These are phyloP conservation scores for Malthinus seriepunctatus DNA, from an alignment of 2,888 invertebrate species.

Conservation along the genomic window DNA sequence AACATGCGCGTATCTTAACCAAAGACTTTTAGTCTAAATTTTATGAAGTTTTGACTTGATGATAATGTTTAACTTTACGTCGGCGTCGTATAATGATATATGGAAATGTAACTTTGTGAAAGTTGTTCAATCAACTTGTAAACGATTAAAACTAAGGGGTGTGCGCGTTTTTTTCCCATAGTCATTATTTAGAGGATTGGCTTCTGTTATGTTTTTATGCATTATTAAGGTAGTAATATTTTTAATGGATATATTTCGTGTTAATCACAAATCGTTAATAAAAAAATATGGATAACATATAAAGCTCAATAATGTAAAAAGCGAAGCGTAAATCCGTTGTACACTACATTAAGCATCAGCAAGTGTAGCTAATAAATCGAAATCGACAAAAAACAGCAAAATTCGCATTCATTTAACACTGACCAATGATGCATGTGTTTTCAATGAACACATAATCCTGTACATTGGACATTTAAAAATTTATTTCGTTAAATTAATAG, in stretches of 20 bases:
- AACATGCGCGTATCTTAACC: background rate
- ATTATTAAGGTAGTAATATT: too few species aligned
- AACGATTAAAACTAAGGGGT: too few species aligned
- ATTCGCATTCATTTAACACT: slow-evolving; percentile 34
- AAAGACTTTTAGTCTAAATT: too few species aligned
- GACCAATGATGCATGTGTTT: slow-evolving; percentile 35
- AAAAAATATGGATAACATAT: slow-evolving; percentile 17
- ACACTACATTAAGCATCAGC: slow-evolving; percentile 37
- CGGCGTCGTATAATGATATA: too few species aligned
- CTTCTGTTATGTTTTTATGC: too few species aligned
- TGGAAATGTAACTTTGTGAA: too few species aligned
- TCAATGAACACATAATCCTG: slow-evolving; percentile 32
- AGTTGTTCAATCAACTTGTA: too few species aligned
- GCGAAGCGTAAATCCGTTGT: slow-evolving; percentile 25
- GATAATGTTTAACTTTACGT: too few species aligned
- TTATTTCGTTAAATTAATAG: background rate
- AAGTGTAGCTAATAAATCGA: slow-evolving; percentile 33
- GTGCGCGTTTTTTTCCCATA: too few species aligned
- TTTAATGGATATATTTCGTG: slow-evolving; percentile 9
- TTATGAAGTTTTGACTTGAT: too few species aligned
- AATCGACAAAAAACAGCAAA: slow-evolving; percentile 31
- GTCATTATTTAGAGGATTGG: too few species aligned
- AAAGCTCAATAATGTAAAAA: slow-evolving; percentile 22
- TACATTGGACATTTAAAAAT: background rate
- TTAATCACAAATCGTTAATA: slow-evolving; percentile 23